Percentiles rank a stretch among this genome's conserved stretches.
Evolutionary conservation across 1,140 invertebrate species (phyloP).

Genomic region (Drosophila simulans): DNA sequence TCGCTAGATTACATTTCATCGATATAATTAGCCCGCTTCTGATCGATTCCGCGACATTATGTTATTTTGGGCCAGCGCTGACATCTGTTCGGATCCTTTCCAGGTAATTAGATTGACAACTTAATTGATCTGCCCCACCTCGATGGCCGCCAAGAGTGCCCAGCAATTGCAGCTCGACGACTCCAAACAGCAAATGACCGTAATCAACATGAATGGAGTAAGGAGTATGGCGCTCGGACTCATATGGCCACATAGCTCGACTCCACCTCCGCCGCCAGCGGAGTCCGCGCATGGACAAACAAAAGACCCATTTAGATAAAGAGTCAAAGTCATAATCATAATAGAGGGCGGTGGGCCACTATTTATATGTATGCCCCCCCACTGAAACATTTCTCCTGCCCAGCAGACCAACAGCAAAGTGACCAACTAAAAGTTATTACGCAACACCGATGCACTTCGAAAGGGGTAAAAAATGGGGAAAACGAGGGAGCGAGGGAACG

Average conservation of each 20-base stretch:
- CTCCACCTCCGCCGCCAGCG: constrained; percentile 63
- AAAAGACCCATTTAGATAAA: constrained; percentile 82
- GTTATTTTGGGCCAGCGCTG: constrained; percentile 28
- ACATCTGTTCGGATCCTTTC: constrained; percentile 51
- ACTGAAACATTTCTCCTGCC: background rate
- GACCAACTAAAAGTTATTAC: constrained; percentile 78
- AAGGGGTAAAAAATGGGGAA: constrained; percentile 32
- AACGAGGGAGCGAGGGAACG: background rate
- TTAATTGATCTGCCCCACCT: constrained; percentile 55
- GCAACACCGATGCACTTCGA: constrained; percentile 70
- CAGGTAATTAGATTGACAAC: constrained; percentile 63
- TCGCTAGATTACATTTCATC: background rate
- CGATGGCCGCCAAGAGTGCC: constrained; percentile 17
- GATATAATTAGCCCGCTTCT: background rate
- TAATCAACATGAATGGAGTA: constrained; percentile 45
- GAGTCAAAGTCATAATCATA: constrained; percentile 77
- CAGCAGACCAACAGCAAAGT: constrained; percentile 25
- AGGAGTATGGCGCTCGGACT: constrained; percentile 4
- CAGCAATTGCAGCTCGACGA: constrained; percentile 27
- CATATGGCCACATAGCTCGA: constrained; percentile 24
- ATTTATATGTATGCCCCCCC: constrained; percentile 50
- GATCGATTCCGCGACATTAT: constrained; percentile 16
- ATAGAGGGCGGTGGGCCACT: constrained; percentile 49
- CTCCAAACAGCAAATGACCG: constrained; percentile 49
- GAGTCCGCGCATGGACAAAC: constrained; percentile 50